Evolutionary conservation across 2,113 vertebrate species (phyloP).

Genomic region (Gobio gobio): DNA sequence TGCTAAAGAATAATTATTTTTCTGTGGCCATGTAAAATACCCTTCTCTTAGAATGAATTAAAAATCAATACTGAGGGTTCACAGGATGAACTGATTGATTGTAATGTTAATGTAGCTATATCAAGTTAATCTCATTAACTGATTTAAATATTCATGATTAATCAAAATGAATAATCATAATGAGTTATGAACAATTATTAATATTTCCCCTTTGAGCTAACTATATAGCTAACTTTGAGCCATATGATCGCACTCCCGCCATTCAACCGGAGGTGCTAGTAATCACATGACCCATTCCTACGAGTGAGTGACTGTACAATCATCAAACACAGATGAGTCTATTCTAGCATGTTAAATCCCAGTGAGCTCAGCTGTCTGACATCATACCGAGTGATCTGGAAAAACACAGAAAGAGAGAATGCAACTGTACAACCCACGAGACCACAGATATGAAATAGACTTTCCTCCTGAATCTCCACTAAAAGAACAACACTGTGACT

Average conservation of each 20-base stretch:
- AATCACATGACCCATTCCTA: not conserved
- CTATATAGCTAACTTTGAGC: too few relatives aligned
- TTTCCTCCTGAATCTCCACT: slow-evolving; percentile 3
- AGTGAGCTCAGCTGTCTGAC: slow-evolving; percentile 12
- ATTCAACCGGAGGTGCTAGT: not conserved
- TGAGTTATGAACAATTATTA: too few relatives aligned
- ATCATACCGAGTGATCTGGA: not conserved
- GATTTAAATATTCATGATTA: too few relatives aligned
- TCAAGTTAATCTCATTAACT: too few relatives aligned
- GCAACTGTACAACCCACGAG: not conserved
- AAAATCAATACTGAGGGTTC: too few relatives aligned
- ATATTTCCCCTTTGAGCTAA: too few relatives aligned
- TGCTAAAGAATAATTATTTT: too few relatives aligned
- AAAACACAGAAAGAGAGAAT: not conserved
- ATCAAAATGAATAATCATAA: too few relatives aligned
- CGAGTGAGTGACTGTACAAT: not conserved
- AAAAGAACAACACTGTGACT: not conserved
- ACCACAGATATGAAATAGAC: not conserved
- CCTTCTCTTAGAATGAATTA: too few relatives aligned
- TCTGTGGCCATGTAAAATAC: too few relatives aligned
- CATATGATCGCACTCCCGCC: not conserved
- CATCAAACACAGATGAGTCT: slow-evolving; percentile 1
- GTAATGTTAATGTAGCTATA: too few relatives aligned
- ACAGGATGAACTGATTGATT: too few relatives aligned
- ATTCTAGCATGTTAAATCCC: not conserved